Conservation (phyloP, 1,140 invertebrate species). For the Goniozus legneri region DNA sequence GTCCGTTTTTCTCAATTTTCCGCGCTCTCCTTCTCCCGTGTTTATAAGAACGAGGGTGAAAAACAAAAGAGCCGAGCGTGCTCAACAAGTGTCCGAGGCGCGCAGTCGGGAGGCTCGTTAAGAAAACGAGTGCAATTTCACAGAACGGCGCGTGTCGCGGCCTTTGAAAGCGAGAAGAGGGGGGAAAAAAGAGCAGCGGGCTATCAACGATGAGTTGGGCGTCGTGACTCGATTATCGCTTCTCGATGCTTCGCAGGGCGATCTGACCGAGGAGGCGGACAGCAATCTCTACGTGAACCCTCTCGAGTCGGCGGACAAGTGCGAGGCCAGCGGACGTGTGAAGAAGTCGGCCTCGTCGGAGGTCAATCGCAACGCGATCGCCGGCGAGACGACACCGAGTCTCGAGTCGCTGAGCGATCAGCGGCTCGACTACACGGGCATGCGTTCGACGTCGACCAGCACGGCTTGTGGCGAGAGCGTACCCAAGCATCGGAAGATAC, state of each 20-base stretch:
- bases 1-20: no score
- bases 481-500: conserved; percentile 81
- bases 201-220: no score
- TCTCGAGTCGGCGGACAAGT: conserved; percentile 61
- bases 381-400: conserved; percentile 35
- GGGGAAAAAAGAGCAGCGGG: no score
- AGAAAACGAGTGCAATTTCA: no score
- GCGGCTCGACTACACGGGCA: conserved; percentile 22
- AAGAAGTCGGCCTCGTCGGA: conserved; percentile 79
- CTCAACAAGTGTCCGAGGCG: no score
- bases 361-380: conserved; percentile 58
- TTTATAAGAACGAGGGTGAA: no score
- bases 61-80: no score
- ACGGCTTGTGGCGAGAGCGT: conserved; percentile 63
- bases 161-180: no score
- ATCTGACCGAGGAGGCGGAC: conserved; percentile 69
- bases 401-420: conserved; percentile 44
- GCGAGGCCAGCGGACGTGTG: conserved; percentile 47
- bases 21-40: no score
- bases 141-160: no score
- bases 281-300: conserved; percentile 93
- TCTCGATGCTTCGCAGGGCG: conserved; percentile 58
- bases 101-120: no score
- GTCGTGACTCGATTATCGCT: no score
- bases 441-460: conserved; percentile 24